Evolutionary conservation across 2,888 invertebrate genomes (phyloP).

Genomic region (Troglohyphantes excavatus): DNA sequence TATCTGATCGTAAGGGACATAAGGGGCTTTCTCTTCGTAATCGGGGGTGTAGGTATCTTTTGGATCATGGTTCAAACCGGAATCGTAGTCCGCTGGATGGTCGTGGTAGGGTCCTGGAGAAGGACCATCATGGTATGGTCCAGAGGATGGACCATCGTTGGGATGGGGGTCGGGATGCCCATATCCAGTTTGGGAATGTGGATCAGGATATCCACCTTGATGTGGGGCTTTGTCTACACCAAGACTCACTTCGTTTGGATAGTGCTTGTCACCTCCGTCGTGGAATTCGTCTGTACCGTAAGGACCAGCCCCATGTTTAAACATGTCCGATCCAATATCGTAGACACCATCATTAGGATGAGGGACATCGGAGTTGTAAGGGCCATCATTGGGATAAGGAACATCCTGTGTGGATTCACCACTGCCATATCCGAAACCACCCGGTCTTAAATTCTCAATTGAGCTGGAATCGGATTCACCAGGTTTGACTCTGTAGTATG

Average conservation of each 20-base stretch:
- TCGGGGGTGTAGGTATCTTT: slow-evolving; percentile 4
- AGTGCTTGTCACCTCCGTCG: slow-evolving; percentile 11
- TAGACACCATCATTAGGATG: not conserved
- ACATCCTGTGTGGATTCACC: not conserved
- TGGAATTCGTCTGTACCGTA: slow-evolving; percentile 60
- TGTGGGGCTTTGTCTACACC: slow-evolving; percentile 12
- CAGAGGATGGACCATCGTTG: not conserved
- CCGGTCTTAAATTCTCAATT: not conserved
- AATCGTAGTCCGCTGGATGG: not conserved
- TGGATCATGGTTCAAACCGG: not conserved
- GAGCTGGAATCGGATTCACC: not conserved
- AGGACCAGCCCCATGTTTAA: slow-evolving; percentile 57
- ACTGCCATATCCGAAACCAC: not conserved
- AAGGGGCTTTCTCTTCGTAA: slow-evolving; percentile 22
- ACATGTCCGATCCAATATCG: slow-evolving; percentile 42
- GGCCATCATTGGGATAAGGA: not conserved
- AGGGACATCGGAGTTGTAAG: not conserved
- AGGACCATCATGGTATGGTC: not conserved
- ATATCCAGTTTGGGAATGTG: not conserved
- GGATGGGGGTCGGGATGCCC: not conserved
- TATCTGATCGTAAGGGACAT: slow-evolving; percentile 32
- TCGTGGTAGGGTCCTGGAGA: not conserved
- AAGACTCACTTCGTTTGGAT: slow-evolving; percentile 65
- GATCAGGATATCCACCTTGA: not conserved
- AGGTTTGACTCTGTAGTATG: slow-evolving; percentile 43